Percentiles rank a stretch among this genome's conserved stretches.
Conservation (phyloP, 2,797 vertebrate species). For the Scleropages formosus region DNA sequence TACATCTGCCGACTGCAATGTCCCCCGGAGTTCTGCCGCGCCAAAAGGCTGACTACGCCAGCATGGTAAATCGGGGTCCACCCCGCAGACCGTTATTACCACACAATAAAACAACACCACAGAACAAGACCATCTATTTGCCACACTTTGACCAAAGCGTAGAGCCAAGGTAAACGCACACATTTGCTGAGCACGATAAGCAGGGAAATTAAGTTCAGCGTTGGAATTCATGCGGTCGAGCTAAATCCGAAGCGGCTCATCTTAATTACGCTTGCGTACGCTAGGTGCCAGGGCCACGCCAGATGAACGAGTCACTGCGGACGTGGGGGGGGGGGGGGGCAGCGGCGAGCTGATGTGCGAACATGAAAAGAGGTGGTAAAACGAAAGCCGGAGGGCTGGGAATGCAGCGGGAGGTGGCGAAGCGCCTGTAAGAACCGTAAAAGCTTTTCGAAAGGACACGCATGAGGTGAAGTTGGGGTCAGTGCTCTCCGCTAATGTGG, state of each 20-base stretch:
- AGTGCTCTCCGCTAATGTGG: constrained; percentile 26
- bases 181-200: background rate
- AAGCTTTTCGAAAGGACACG: constrained; percentile 43
- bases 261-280: constrained; percentile 18
- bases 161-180: background rate
- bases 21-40: background rate
- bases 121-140: no score
- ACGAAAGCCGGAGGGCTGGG: constrained; percentile 23
- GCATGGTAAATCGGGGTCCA: background rate
- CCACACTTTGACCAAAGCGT: background rate
- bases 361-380: constrained; percentile 40
- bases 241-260: background rate
- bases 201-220: background rate
- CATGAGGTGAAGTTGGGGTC: constrained; percentile 72
- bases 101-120: no score
- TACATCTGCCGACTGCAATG: background rate
- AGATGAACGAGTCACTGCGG: constrained; percentile 6
- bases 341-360: constrained; percentile 41
- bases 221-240: background rate
- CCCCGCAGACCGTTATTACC: background rate
- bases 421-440: constrained; percentile 41
- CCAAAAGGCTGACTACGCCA: background rate
- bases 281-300: background rate
- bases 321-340: constrained; percentile 31
- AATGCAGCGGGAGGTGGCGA: constrained; percentile 24